Evolutionary conservation across 2,888 invertebrate species (phyloP).

Genomic region (Peribatodes rhomboidaria): DNA sequence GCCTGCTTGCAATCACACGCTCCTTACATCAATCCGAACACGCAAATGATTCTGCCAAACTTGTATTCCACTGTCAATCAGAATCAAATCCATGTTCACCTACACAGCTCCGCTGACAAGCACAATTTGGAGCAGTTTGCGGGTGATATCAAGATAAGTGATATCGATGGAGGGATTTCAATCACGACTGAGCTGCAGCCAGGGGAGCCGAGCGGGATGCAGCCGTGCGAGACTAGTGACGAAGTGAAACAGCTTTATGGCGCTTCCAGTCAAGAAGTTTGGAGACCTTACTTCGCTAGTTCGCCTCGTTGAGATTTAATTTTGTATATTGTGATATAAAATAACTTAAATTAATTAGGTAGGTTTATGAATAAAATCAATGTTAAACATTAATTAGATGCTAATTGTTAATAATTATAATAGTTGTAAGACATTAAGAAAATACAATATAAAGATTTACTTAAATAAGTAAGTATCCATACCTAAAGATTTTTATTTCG

Average conservation of each 20-base stretch:
- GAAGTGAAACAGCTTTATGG: constrained; percentile 83
- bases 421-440: constrained; percentile 54
- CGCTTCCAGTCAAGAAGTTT: constrained; percentile 86
- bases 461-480: constrained; percentile 16
- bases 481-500: neutral
- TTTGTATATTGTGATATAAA: constrained; percentile 78
- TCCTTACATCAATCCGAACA: constrained; percentile 87
- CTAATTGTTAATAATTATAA: constrained; percentile 72
- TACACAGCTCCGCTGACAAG: constrained; percentile 90
- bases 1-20: constrained; percentile 85
- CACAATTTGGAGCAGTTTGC: constrained; percentile 89
- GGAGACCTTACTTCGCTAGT: constrained; percentile 89
- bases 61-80: constrained; percentile 94
- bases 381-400: constrained; percentile 82
- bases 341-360: constrained; percentile 26
- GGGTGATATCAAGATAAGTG: constrained; percentile 87
- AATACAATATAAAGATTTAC: constrained; percentile 54
- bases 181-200: constrained; percentile 82
- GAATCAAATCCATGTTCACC: constrained; percentile 94
- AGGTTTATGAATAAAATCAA: constrained; percentile 64
- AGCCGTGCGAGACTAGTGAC: constrained; percentile 83
- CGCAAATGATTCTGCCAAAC: constrained; percentile 92
- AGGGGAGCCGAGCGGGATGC: constrained; percentile 79
- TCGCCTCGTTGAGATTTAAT: constrained; percentile 45
- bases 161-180: constrained; percentile 86